phyloP scores from a whole-genome alignment of 2,797 vertebrate species.

The Perodicticus potto region DNA sequence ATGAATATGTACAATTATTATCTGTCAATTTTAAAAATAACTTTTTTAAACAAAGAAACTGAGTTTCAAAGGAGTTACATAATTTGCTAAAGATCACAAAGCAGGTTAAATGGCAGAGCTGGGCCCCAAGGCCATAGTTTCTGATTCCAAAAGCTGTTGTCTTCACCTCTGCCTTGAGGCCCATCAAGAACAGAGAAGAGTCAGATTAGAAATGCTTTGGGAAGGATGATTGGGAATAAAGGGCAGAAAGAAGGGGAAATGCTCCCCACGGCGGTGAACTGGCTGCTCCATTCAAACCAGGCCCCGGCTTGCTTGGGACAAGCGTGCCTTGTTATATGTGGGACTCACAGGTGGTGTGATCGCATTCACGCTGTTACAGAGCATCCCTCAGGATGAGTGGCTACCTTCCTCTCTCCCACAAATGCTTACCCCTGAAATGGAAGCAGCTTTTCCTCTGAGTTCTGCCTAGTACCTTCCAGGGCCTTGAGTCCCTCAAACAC shows the following conservation, averaged over 20 bases:
- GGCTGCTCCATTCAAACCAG: background rate
- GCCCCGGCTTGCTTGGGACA: background rate
- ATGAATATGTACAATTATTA: no score
- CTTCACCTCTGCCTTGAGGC: background rate
- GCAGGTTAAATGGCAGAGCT: background rate
- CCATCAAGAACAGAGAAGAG: background rate
- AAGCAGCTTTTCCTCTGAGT: conserved; percentile 73
- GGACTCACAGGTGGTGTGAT: background rate
- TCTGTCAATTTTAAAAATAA: no score
- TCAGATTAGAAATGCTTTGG: background rate
- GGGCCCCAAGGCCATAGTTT: background rate
- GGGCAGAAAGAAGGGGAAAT: background rate
- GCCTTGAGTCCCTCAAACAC: conserved; percentile 77
- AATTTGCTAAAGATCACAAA: background rate
- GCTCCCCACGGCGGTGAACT: background rate
- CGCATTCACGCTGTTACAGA: background rate
- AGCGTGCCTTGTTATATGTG: conserved; percentile 30
- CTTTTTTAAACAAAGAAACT: background rate
- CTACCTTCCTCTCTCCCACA: background rate
- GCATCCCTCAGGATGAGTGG: background rate
- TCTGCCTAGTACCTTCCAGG: conserved; percentile 80
- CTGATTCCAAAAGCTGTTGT: background rate
- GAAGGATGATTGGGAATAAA: background rate
- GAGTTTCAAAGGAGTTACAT: background rate
- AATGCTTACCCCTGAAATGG: conserved; percentile 69